phyloP scores from a whole-genome alignment of 64 coral and sea anemone species.

The Pocillopora verrucosa region DNA sequence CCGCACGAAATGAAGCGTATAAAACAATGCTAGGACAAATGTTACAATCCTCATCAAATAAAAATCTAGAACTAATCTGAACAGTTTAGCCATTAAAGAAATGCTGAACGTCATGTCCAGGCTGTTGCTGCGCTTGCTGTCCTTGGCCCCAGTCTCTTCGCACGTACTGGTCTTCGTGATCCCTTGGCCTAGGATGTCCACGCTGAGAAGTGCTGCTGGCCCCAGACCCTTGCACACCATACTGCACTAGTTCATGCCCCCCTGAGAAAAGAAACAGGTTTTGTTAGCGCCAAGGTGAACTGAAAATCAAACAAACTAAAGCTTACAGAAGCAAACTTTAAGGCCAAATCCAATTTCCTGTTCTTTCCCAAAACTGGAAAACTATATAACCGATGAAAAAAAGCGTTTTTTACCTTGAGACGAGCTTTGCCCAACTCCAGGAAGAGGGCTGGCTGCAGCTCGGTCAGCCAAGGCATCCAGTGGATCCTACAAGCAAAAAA shows the following conservation, averaged over 20 bases:
- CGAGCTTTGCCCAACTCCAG: background rate
- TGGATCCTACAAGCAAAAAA: slow-evolving; percentile 61
- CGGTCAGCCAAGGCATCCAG: slow-evolving; percentile 84
- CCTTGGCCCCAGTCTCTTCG: slow-evolving; percentile 53
- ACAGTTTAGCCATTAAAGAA: slow-evolving; percentile 48
- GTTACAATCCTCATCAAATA: background rate
- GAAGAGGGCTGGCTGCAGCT: slow-evolving; percentile 56
- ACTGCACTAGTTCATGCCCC: slow-evolving; percentile 65
- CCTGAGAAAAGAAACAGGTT: background rate
- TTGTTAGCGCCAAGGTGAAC: no score
- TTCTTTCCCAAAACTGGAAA: no score
- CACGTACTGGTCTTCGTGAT: slow-evolving; percentile 8
- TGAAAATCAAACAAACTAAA: no score
- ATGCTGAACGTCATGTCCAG: slow-evolving; percentile 50
- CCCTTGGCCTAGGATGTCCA: slow-evolving; percentile 9
- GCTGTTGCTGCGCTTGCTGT: slow-evolving; percentile 31
- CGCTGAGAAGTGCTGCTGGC: background rate
- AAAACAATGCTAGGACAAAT: background rate
- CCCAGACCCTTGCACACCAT: slow-evolving; percentile 37
- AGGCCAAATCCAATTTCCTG: no score
- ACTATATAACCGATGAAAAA: background rate
- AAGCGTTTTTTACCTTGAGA: slow-evolving; percentile 12
- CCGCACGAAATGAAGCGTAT: background rate
- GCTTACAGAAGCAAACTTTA: no score
- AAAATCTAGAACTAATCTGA: background rate